Evolutionary conservation across 2,888 invertebrate species (phyloP).

Genomic region (Eurois occulta): DNA sequence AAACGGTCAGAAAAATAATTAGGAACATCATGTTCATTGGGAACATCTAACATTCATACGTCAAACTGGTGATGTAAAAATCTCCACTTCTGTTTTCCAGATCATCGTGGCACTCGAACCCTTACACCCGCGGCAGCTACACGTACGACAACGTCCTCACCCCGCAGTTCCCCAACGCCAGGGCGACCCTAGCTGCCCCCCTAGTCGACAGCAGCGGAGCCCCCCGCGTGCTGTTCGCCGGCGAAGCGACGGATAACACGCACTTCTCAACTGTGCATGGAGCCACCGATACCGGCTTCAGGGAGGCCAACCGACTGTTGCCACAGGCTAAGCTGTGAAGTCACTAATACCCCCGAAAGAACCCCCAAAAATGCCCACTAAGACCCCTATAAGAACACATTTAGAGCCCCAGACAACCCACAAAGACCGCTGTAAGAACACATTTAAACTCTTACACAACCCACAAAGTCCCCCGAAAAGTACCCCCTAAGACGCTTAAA

Average conservation of each 20-base stretch:
- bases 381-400: not conserved
- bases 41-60: too few species aligned
- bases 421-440: not conserved
- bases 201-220: constrained; percentile 83
- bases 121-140: constrained; percentile 93
- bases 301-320: constrained; percentile 89
- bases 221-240: constrained; percentile 91
- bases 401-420: not conserved
- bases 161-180: constrained; percentile 86
- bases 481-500: not conserved
- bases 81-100: constrained; percentile 77
- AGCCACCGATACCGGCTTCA: constrained; percentile 92
- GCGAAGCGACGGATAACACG: constrained; percentile 89
- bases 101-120: constrained; percentile 93
- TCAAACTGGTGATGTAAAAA: not conserved
- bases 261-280: constrained; percentile 94
- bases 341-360: not conserved
- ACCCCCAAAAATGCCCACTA: not conserved
- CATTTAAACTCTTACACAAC: not conserved
- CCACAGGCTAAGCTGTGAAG: constrained; percentile 49
- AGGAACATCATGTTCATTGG: too few species aligned
- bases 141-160: constrained; percentile 90
- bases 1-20: too few species aligned
- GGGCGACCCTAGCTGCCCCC: constrained; percentile 90
- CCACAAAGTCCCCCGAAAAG: not conserved